These are phyloP conservation scores for Cephus spinipes DNA, from an alignment of 2,888 invertebrate genomes.

Conservation along the genomic window DNA sequence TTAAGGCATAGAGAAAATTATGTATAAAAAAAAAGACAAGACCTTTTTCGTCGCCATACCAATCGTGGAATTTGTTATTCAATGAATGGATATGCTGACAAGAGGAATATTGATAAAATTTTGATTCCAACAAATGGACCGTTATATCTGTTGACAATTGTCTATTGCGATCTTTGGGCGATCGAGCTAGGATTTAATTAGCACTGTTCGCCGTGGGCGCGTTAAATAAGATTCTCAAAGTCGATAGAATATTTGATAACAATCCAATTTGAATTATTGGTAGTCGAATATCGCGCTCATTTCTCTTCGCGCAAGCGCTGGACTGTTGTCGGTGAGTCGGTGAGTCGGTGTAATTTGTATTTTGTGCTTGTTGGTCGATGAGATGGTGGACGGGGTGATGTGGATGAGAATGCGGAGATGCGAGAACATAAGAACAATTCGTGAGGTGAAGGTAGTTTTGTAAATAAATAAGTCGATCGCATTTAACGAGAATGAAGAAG, in stretches of 20 bases:
- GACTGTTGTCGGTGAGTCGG: constrained; percentile 37
- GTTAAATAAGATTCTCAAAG: no score
- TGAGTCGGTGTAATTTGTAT: constrained; percentile 34
- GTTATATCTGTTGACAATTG: neutral
- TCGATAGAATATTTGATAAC: neutral
- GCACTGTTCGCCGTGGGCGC: no score
- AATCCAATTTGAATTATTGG: neutral
- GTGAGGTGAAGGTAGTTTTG: constrained; percentile 46
- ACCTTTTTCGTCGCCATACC: neutral
- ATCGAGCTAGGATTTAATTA: neutral
- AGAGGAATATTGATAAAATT: neutral
- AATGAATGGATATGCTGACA: neutral
- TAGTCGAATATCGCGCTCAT: neutral
- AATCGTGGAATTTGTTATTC: neutral
- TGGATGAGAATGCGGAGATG: neutral
- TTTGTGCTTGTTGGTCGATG: constrained; percentile 31
- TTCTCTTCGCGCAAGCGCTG: constrained; percentile 32
- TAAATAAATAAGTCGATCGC: constrained; percentile 52
- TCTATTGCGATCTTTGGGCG: neutral
- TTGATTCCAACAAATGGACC: neutral
- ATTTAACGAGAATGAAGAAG: constrained; percentile 25
- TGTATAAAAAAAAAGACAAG: neutral
- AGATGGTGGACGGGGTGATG: neutral
- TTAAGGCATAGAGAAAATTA: neutral
- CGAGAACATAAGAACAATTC: constrained; percentile 36